Percentiles rank a stretch among this genome's conserved stretches.
Conservation (phyloP, 92 coral and sea anemone species). For the Actinernus sp. region DNA sequence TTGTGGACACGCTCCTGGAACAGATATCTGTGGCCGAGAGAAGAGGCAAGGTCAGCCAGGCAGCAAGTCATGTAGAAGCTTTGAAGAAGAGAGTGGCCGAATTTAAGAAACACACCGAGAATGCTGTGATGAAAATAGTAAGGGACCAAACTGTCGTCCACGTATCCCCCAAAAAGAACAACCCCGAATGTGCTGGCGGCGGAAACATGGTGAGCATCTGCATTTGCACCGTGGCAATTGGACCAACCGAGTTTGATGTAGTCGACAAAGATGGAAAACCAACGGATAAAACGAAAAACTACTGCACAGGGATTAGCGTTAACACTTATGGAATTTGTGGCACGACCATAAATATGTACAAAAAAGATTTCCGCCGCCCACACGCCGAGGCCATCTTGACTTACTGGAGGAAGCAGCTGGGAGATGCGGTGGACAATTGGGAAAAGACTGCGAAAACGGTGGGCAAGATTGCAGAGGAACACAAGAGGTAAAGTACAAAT, state of each 20-base stretch:
- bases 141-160: not conserved
- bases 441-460: not conserved
- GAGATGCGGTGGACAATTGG: constrained; percentile 5
- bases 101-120: not conserved
- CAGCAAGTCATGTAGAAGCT: constrained; percentile 2
- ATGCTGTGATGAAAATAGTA: not conserved
- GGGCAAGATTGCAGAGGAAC: not conserved
- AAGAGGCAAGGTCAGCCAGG: constrained; percentile 13
- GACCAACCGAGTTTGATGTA: constrained; percentile 8
- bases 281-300: not conserved
- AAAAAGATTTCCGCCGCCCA: not conserved
- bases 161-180: constrained; percentile 2
- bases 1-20: constrained; percentile 9
- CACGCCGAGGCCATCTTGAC: not conserved
- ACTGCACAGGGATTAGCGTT: not conserved
- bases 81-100: not conserved
- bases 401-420: constrained; percentile 18
- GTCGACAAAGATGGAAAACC: not conserved
- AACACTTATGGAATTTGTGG: not conserved
- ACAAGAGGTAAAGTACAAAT: constrained; percentile 22
- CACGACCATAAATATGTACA: not conserved
- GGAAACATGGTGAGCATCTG: not conserved
- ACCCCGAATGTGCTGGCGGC: not conserved
- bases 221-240: constrained; percentile 12
- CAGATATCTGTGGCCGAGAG: constrained; percentile 5